Evolutionary conservation across 2,113 vertebrate genomes (phyloP).

Genomic region (Cygnus buccinator): DNA sequence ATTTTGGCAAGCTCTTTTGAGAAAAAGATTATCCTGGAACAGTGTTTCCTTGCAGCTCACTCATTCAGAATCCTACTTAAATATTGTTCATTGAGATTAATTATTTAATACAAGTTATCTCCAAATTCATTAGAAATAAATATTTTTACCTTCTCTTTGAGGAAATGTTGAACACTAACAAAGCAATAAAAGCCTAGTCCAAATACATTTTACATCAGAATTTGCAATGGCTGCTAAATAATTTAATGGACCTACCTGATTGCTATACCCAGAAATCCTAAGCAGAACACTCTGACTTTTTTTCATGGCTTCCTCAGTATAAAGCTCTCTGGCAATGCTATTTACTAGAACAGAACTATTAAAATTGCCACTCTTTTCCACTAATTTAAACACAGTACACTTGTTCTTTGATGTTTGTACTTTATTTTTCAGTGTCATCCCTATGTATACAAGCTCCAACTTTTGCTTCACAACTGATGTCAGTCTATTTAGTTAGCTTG

Average conservation of each 20-base stretch:
- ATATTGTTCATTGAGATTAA: accelerated
- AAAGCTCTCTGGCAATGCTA: neutral
- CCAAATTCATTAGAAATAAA: neutral
- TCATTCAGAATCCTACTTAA: neutral
- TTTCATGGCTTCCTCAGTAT: neutral
- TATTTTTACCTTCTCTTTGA: neutral
- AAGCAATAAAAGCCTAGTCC: neutral
- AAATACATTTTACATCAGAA: neutral
- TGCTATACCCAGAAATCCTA: neutral
- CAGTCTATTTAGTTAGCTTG: neutral
- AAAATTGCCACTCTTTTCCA: neutral
- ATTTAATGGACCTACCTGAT: neutral
- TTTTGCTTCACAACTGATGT: neutral
- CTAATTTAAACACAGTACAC: neutral
- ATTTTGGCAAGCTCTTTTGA: neutral
- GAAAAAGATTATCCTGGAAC: neutral
- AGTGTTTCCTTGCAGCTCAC: neutral
- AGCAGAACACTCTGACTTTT: neutral
- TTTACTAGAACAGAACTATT: neutral
- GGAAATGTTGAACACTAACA: neutral
- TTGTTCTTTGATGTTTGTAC: neutral
- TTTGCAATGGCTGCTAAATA: neutral
- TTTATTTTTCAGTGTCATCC: neutral
- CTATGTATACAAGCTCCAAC: neutral
- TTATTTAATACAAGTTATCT: neutral